A percentile compares a stretch with the other conserved stretches of the same genome.
These are phyloP conservation scores for Potorous gilbertii DNA, from an alignment of 2,797 vertebrate genomes.

Conservation along the genomic window DNA sequence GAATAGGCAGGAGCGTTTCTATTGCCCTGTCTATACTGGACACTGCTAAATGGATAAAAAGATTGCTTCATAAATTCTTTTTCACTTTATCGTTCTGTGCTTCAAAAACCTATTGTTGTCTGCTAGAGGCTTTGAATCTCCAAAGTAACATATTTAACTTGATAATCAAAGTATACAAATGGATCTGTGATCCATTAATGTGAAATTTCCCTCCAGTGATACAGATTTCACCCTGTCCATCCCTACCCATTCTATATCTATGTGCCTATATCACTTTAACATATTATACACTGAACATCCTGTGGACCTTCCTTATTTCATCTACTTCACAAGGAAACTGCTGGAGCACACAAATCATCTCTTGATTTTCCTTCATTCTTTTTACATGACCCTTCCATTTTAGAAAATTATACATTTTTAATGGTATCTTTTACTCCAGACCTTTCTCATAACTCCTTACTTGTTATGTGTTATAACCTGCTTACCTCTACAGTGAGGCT, in stretches of 20 bases:
- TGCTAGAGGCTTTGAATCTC: not conserved
- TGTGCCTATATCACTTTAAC: too few relatives aligned
- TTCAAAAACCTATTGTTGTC: not conserved
- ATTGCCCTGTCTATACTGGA: not conserved
- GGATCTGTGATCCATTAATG: not conserved
- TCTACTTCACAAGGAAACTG: not conserved
- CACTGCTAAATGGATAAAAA: not conserved
- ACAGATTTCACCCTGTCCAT: not conserved
- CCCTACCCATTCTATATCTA: not conserved
- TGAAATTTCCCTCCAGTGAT: not conserved
- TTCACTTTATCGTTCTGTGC: not conserved
- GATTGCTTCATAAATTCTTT: not conserved
- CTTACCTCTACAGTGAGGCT: not conserved
- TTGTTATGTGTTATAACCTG: not conserved
- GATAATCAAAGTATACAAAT: not conserved
- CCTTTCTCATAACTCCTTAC: not conserved
- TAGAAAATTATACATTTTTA: not conserved
- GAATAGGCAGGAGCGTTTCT: not conserved
- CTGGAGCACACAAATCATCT: not conserved
- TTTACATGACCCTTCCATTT: not conserved
- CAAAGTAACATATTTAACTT: not conserved
- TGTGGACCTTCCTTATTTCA: not conserved
- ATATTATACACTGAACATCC: not conserved
- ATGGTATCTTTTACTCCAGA: not conserved
- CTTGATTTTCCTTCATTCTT: not conserved